phyloP scores from a whole-genome alignment of 2,113 vertebrate species.

The Castor canadensis region DNA sequence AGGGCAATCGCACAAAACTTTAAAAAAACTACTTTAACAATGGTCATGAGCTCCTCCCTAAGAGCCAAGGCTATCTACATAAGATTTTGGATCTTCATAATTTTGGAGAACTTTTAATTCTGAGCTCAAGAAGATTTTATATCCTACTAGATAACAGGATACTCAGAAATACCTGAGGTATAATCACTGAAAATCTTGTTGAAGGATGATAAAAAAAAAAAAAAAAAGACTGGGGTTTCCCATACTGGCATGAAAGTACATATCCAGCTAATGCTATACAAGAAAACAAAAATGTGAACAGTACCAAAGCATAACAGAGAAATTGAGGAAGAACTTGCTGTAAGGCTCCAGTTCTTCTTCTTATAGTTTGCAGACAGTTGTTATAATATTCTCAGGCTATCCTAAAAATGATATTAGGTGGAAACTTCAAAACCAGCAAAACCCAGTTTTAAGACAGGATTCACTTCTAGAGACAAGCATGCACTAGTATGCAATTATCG shows the following conservation, averaged over 20 bases:
- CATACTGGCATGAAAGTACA: conserved; percentile 11
- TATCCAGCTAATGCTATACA: not conserved
- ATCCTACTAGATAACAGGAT: conserved; percentile 21
- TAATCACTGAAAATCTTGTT: conserved; percentile 52
- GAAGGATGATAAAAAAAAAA: not conserved
- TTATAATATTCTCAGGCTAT: conserved; percentile 27
- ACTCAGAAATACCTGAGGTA: conserved; percentile 68
- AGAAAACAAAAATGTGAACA: not conserved
- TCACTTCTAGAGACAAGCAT: conserved; percentile 50
- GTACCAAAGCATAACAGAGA: not conserved
- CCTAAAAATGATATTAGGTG: conserved; percentile 41
- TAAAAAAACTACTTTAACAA: not conserved
- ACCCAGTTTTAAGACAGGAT: conserved; percentile 33
- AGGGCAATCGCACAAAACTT: not conserved
- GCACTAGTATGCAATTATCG: conserved; percentile 31
- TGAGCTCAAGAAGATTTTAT: conserved; percentile 41
- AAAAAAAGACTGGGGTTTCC: not conserved
- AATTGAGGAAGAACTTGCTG: not conserved
- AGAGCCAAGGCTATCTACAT: conserved; percentile 59
- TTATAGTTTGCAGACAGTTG: not conserved
- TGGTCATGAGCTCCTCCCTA: conserved; percentile 31
- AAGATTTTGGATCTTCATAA: conserved; percentile 46
- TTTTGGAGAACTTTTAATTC: conserved; percentile 58
- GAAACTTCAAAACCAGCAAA: conserved; percentile 35
- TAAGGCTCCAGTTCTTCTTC: not conserved